Base-by-base conservation (phyloP, 1,140 invertebrate species). In the Drosophila oshimai region DNA sequence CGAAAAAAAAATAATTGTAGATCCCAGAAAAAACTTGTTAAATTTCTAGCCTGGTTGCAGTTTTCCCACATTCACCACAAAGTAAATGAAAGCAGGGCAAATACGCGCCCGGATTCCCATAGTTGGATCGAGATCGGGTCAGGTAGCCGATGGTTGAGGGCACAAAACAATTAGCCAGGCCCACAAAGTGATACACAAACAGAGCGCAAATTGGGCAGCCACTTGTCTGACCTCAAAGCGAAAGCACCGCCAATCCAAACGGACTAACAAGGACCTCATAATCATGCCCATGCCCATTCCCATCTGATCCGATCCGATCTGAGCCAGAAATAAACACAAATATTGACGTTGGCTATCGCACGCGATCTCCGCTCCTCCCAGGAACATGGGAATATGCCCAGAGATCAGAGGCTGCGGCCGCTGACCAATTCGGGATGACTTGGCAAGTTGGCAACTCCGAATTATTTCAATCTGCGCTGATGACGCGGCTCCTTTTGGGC, bases 291-390 rank as follows among this genome's bases (percentile, higher is more conserved):
- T 33, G n/a, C 22, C 29, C 54, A 12, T 41, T 20, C 44, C 34
- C 46, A 17, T 22, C 31, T 13, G 18, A 31, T 15, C 51, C 17
- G n/a, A 44, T 22, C 26, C 26, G 65, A 42, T 57, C 46, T 29
- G 20, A 26, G 31, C 31, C 58, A 62, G 67, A 58, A 70, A 72
- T 54, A 83, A 80, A 87, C 71, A 87, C 81, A 86, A 86, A 89
- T 89, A 89, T 87, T 87, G 84, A 88, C 78, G 62, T 89, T 89
- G 80, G 72, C 83, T 89, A 89, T 89, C 84, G 79, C 84, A 89
- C 84, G 84, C 84, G 84, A 89, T 89, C 84, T 64, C 39, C 61
- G 53, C 42, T 57, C 26, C 69, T 33, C 46, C 49, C 36, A 44
- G 22, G 6, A 26, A 7, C 15, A 39, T 53, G n/a, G n/a, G n/a